Base-by-base conservation (phyloP, 2,888 invertebrate genomes). In the Fragum fragum region DNA sequence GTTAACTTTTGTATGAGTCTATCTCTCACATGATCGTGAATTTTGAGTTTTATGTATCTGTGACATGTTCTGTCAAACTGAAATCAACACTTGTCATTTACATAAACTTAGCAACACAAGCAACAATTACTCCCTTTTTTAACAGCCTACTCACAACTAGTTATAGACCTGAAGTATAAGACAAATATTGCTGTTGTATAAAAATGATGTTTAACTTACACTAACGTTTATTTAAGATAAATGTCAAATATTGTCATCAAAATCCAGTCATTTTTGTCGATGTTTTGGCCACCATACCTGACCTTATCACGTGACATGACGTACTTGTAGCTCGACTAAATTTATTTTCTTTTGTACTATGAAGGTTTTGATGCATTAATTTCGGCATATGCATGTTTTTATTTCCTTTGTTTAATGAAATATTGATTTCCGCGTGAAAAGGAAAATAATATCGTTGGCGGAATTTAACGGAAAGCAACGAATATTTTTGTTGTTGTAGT, bases 281-380 rank as follows among this genome's bases (percentile, higher is more conserved):
- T 84, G 84, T 84, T 86, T 86, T 80, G 83, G 83, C 86, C 85
- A 85, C 87, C 85, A 85, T 87, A 84, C 81, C 83, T 85, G 80
- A 79, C 73, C 57, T 76, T 70, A 76, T 87, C 87, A 87, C 86
- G 87, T 87, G 87, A 87, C 47, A 66, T 66, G 66, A 66, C 66
- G 66, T 66, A 66, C 36, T 23, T 71, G 23, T 69, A 42, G 42
- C 1, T n/a, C 23, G 23, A 47, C 39, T 69, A 1, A 21, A 39
- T 39, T 42, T 32, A 32, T 66, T 32, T 66, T 66, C 29, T 7
- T n/a, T n/a, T n/a, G n/a, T n/a, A n/a, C n/a, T n/a, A n/a, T n/a
- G n/a, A n/a, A n/a, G n/a, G n/a, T n/a, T n/a, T n/a, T n/a, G n/a
- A n/a, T n/a, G n/a, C n/a, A n/a, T n/a, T n/a, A n/a, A n/a, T n/a